phyloP scores from a whole-genome alignment of 1,140 invertebrate genomes.

The Sitodiplosis mosellana region DNA sequence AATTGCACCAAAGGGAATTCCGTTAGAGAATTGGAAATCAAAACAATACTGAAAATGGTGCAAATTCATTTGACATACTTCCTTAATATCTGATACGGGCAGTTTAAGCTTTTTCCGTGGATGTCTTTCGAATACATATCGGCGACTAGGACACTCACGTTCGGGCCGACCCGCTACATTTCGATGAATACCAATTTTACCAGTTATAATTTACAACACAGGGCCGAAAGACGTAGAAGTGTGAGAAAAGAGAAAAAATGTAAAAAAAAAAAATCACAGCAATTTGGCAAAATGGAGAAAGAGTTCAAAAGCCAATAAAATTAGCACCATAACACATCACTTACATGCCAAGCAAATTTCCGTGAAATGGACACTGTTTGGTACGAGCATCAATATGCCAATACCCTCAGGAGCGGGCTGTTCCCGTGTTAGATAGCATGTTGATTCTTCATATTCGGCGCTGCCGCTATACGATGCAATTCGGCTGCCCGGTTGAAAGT shows the following conservation, averaged over 20 bases:
- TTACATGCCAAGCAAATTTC: constrained; percentile 78
- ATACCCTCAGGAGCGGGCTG: constrained; percentile 69
- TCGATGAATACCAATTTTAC: no score
- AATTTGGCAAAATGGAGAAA: no score
- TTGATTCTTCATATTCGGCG: constrained; percentile 75
- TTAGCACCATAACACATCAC: no score
- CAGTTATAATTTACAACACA: no score
- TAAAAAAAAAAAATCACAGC: not conserved
- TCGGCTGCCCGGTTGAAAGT: constrained; percentile 72
- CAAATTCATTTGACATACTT: no score
- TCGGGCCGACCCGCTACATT: constrained; percentile 72
- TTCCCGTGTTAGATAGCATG: constrained; percentile 71
- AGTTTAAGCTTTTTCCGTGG: constrained; percentile 64
- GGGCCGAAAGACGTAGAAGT: no score
- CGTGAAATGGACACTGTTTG: constrained; percentile 72
- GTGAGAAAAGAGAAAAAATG: no score
- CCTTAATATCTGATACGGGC: constrained; percentile 56
- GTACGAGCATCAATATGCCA: constrained; percentile 64
- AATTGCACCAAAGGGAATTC: no score
- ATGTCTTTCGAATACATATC: constrained; percentile 74
- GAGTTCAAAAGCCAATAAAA: no score
- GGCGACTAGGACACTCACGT: constrained; percentile 65
- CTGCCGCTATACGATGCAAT: constrained; percentile 62
- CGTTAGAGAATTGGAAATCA: no score
- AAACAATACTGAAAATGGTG: no score